Percentiles rank a stretch among this genome's conserved stretches.
Evolutionary conservation across 2,888 invertebrate genomes (phyloP).

Genomic region (Crocallis elinguaria): DNA sequence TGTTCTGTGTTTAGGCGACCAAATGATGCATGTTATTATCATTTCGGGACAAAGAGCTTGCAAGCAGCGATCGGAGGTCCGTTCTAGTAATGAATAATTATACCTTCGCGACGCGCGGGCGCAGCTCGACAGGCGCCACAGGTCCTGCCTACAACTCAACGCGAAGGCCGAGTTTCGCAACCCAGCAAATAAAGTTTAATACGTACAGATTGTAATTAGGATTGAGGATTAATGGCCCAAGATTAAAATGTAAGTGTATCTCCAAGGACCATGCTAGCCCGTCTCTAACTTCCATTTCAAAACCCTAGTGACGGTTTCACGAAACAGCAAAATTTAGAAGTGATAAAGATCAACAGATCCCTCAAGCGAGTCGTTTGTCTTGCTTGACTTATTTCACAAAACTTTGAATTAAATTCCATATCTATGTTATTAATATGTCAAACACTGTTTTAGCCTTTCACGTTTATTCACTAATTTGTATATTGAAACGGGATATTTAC

Average conservation of each 20-base stretch:
- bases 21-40: conserved; percentile 44
- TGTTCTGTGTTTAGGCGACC: too few relatives aligned
- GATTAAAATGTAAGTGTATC: conserved; percentile 33
- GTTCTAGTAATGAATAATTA: conserved; percentile 77
- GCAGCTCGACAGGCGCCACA: conserved; percentile 47
- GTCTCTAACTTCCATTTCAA: conserved; percentile 12
- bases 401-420: neutral
- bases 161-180: conserved; percentile 71
- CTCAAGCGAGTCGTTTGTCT: neutral
- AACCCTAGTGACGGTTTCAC: conserved; percentile 8
- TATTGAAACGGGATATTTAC: too few relatives aligned
- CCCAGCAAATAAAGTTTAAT: conserved; percentile 44
- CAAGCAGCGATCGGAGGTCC: conserved; percentile 61
- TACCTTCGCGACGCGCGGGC: conserved; percentile 44
- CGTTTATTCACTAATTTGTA: too few relatives aligned
- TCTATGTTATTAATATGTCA: too few relatives aligned
- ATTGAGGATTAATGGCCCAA: conserved; percentile 42
- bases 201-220: conserved; percentile 39
- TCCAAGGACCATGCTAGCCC: conserved; percentile 22
- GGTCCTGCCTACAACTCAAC: conserved; percentile 50
- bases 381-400: neutral
- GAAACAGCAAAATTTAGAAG: neutral
- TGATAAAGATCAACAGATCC: neutral
- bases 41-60: conserved; percentile 67
- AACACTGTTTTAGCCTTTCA: too few relatives aligned